Percentiles rank a stretch among this genome's conserved stretches.
Evolutionary conservation across 1,140 invertebrate species (phyloP).

Genomic region (Galleria mellonella): DNA sequence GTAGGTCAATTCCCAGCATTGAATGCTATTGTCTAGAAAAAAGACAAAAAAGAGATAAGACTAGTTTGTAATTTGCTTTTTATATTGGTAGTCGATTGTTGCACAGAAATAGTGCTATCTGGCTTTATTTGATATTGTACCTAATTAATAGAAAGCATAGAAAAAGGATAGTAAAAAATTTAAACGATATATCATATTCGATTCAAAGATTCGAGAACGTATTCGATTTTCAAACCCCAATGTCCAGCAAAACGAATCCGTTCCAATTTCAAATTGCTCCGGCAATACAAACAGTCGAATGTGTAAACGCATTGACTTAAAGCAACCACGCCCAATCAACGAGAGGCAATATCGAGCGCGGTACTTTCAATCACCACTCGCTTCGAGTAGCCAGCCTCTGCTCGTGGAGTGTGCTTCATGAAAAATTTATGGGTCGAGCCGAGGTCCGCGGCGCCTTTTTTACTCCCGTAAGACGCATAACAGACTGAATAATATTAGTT

Average conservation of each 20-base stretch:
- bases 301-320: conserved; percentile 5
- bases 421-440: conserved; percentile 55
- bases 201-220: too few relatives aligned
- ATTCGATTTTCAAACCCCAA: too few relatives aligned
- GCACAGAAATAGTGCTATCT: too few relatives aligned
- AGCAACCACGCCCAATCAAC: conserved; percentile 22
- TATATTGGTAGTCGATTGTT: background rate
- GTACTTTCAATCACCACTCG: conserved; percentile 58
- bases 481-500: conserved; percentile 61
- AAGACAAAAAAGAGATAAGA: background rate
- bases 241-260: background rate
- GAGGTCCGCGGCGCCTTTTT: conserved; percentile 18
- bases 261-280: conserved; percentile 1
- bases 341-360: conserved; percentile 39
- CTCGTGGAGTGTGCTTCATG: conserved; percentile 53
- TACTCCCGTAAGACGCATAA: conserved; percentile 44
- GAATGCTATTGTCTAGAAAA: background rate
- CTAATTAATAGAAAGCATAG: too few relatives aligned
- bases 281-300: background rate
- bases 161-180: too few relatives aligned
- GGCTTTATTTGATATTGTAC: too few relatives aligned
- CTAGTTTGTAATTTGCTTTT: background rate
- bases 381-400: conserved; percentile 8
- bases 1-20: background rate
- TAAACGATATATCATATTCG: too few relatives aligned